phyloP scores from a whole-genome alignment of 2,113 vertebrate species.

The Panthera uncia region DNA sequence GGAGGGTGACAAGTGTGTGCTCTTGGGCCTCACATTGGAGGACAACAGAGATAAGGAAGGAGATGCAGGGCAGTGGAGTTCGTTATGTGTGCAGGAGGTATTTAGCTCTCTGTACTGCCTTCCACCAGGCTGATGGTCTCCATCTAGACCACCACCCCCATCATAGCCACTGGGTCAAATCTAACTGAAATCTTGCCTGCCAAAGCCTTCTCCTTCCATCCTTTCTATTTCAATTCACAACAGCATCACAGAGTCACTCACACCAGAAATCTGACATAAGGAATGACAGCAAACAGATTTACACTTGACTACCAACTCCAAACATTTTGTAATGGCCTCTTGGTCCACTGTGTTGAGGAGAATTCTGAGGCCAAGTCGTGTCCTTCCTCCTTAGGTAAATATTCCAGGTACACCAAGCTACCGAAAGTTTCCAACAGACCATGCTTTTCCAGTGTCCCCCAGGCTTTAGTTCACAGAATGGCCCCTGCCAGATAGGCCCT shows the following conservation, averaged over 20 bases:
- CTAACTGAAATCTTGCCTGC: neutral
- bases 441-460: neutral
- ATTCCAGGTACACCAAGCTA: neutral
- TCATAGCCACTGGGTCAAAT: neutral
- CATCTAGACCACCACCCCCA: neutral
- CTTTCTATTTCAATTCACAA: neutral
- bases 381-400: neutral
- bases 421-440: neutral
- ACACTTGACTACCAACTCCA: neutral
- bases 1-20: neutral
- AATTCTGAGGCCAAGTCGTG: neutral
- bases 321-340: neutral
- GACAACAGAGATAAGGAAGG: neutral
- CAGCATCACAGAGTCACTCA: neutral
- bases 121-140: neutral
- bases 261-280: neutral
- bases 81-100: accelerated
- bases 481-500: neutral
- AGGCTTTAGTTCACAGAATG: neutral
- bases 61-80: neutral
- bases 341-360: neutral
- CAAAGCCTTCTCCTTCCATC: neutral
- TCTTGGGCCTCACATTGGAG: neutral
- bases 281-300: neutral
- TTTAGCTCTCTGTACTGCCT: neutral